Evolutionary conservation across 2,113 vertebrate genomes (phyloP).

Genomic region (Heterotis niloticus): DNA sequence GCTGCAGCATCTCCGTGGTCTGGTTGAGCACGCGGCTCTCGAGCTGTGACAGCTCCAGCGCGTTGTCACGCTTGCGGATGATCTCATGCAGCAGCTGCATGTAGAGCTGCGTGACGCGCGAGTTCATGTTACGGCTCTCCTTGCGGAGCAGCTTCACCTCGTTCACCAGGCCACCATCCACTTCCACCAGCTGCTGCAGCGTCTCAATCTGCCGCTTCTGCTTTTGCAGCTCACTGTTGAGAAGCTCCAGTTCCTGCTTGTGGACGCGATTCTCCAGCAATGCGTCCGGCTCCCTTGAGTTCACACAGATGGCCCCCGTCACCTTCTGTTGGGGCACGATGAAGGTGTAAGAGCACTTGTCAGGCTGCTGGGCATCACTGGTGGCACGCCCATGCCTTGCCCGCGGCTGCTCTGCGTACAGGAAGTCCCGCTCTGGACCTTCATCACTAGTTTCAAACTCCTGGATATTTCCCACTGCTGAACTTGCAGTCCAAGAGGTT

Average conservation of each 20-base stretch:
- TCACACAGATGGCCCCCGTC: slow-evolving; percentile 81
- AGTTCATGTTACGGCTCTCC: slow-evolving; percentile 86
- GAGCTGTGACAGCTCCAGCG: slow-evolving; percentile 79
- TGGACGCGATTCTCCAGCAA: slow-evolving; percentile 74
- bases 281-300: slow-evolving; percentile 75
- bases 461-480: slow-evolving; percentile 44
- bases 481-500: slow-evolving; percentile 40
- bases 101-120: slow-evolving; percentile 79
- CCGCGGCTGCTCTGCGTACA: slow-evolving; percentile 63
- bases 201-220: slow-evolving; percentile 81
- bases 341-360: slow-evolving; percentile 84
- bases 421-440: slow-evolving; percentile 63
- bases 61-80: slow-evolving; percentile 79
- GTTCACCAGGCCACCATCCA: slow-evolving; percentile 80
- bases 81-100: slow-evolving; percentile 85
- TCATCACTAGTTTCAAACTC: slow-evolving; percentile 57
- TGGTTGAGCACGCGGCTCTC: slow-evolving; percentile 82
- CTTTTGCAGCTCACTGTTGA: slow-evolving; percentile 78
- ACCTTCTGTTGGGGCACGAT: slow-evolving; percentile 82
- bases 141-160: slow-evolving; percentile 82
- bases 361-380: slow-evolving; percentile 49
- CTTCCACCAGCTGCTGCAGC: slow-evolving; percentile 80
- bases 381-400: slow-evolving; percentile 45
- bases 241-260: slow-evolving; percentile 77
- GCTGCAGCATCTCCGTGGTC: slow-evolving; percentile 78